Base-by-base conservation (phyloP, 1,140 invertebrate genomes). In the Brachionus rubens region DNA sequence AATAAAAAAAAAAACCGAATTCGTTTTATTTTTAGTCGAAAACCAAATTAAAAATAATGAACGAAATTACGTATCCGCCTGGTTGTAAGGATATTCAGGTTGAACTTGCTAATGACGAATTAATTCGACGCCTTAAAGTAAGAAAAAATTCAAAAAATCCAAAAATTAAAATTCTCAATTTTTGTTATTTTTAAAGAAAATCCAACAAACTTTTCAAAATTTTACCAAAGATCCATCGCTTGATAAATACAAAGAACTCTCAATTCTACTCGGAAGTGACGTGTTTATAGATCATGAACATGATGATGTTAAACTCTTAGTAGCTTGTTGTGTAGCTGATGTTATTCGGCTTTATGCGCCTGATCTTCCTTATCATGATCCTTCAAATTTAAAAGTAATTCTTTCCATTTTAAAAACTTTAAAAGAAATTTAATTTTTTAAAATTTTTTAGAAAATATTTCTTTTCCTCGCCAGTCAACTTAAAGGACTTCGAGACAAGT, bases 301-400 rank as follows among this genome's bases (percentile, higher is more conserved):
- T 76, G 90, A 91, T 80, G 95, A 98, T 87, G 94, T 98, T 0
- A 91, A 96, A 81, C 85, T 98, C 52, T 85, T 97, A 3, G 92
- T 96, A 78, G 94, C 94, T 0, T 98, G 95, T 83, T 97, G 94
- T 82, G 93, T 98, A 80, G 95, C 95, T 28, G 95, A 98, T 86
- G 92, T 98, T 24, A 88, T 98, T 43, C 86, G 95, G 77, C 92
- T 98, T n/a, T 98, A 96, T 86, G 94, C 94, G 7, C 94, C 95
- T n/a, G 94, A 97, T 83, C 94, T 94, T 76, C 95, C 95, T 0
- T 98, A 96, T 82, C 96, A 94, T 85, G 93, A 97, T 83, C 89
- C 91, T 40, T 91, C 93, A 72, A 92, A 95, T 86, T 90, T 97
- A 56, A 92, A 91, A 84, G 88, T 89, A 80, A 77, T 78, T 54